phyloP scores from a whole-genome alignment of 2,797 vertebrate species.

The Poecilia gillii region DNA sequence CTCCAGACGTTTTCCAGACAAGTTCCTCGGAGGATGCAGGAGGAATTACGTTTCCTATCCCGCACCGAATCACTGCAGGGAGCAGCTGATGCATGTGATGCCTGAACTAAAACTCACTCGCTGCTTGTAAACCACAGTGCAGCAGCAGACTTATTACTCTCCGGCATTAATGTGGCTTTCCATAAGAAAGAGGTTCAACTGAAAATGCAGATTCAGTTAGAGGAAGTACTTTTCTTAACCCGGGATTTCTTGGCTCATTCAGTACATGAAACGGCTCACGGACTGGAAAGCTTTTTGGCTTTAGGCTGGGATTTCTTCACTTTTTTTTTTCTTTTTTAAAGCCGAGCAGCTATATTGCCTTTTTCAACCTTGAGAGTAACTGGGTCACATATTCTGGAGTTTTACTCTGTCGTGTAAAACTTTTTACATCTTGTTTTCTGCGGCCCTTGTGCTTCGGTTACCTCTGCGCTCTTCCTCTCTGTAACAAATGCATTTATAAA shows the following conservation, averaged over 20 bases:
- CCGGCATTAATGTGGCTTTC: neutral
- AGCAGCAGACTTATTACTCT: neutral
- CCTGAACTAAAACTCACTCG: neutral
- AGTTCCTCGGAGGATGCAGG: neutral
- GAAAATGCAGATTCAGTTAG: neutral
- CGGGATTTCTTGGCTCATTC: neutral
- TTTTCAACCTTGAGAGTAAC: slow-evolving; percentile 1
- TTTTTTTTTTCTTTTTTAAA: neutral
- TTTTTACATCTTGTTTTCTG: slow-evolving; percentile 31
- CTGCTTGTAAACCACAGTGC: neutral
- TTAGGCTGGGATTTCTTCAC: neutral
- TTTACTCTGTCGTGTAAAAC: slow-evolving; percentile 51
- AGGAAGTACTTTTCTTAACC: neutral
- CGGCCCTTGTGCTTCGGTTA: slow-evolving; percentile 14
- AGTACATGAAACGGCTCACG: neutral
- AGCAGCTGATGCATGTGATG: neutral
- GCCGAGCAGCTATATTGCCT: neutral
- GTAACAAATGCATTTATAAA: slow-evolving; percentile 54
- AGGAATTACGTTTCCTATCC: slow-evolving; percentile 1
- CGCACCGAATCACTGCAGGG: neutral
- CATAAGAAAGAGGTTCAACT: neutral
- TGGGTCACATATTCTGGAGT: neutral
- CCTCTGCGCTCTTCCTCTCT: slow-evolving; percentile 34
- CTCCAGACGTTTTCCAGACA: neutral
- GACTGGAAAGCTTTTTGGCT: neutral